Evolutionary conservation across 1,140 invertebrate species (phyloP).

Genomic region (Cryptotermes secundus): DNA sequence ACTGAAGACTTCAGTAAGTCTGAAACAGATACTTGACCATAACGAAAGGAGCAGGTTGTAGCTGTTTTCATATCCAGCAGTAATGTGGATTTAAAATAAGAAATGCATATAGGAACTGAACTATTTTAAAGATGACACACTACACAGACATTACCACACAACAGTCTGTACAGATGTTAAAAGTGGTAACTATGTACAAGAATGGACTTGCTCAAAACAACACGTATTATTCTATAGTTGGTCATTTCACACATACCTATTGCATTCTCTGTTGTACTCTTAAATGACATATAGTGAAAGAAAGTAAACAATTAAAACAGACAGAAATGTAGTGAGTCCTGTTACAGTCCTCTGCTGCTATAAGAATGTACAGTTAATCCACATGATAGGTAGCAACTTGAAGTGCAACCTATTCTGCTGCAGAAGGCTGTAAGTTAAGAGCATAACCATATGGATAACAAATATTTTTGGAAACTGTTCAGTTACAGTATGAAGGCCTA

Average conservation of each 20-base stretch:
- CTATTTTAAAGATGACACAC: background rate
- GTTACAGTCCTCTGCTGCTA: background rate
- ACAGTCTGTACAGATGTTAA: background rate
- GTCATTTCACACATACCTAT: background rate
- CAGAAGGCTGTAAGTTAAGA: background rate
- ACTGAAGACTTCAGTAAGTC: too few relatives aligned
- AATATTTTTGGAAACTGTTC: background rate
- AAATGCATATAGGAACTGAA: background rate
- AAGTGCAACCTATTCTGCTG: background rate
- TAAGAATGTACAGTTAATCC: background rate
- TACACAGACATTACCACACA: background rate
- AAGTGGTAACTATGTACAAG: background rate
- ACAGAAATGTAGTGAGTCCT: background rate
- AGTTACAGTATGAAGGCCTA: background rate
- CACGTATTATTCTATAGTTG: background rate
- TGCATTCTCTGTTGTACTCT: background rate
- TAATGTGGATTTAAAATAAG: background rate
- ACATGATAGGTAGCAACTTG: background rate
- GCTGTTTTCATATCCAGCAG: too few relatives aligned
- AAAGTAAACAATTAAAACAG: background rate
- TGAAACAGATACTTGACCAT: too few relatives aligned
- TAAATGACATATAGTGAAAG: background rate
- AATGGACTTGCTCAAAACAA: background rate
- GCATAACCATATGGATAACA: background rate
- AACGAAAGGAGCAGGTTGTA: too few relatives aligned